Evolutionary conservation across 2,113 vertebrate genomes (phyloP).

Genomic region (Xenus cinereus): DNA sequence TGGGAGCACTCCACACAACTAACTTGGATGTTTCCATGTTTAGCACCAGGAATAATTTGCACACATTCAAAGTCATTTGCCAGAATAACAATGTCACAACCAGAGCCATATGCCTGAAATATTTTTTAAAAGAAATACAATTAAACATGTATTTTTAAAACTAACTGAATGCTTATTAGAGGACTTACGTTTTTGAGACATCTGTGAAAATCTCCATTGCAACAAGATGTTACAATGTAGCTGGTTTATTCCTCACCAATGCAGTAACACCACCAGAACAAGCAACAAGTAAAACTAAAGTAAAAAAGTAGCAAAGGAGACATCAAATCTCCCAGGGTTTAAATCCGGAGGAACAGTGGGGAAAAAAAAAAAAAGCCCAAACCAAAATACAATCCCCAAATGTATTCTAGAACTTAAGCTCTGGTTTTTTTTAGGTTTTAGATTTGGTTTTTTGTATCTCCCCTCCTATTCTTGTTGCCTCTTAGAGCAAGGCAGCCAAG

Average conservation of each 20-base stretch:
- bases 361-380: not conserved
- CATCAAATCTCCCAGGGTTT: rapidly evolving
- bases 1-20: slow-evolving; percentile 98
- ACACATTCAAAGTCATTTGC: slow-evolving; percentile 98
- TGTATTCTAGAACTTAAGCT: not conserved
- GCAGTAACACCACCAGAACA: not conserved
- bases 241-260: rapidly evolving
- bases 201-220: not conserved
- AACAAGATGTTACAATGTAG: not conserved
- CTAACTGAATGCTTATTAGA: not conserved
- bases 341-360: not conserved
- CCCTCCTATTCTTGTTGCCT: not conserved
- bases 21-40: slow-evolving; percentile 99
- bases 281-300: not conserved
- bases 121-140: slow-evolving; percentile 5
- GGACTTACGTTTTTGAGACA: not conserved
- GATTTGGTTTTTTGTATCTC: too few relatives aligned
- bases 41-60: slow-evolving; percentile 98
- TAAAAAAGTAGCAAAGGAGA: not conserved
- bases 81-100: slow-evolving; percentile 96
- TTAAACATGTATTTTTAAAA: not conserved
- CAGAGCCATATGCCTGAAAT: slow-evolving; percentile 94
- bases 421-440: not conserved
- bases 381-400: not conserved
- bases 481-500: not conserved